These are phyloP conservation scores for Anniella stebbinsi DNA, from an alignment of 2,797 vertebrate genomes.

Conservation along the genomic window DNA sequence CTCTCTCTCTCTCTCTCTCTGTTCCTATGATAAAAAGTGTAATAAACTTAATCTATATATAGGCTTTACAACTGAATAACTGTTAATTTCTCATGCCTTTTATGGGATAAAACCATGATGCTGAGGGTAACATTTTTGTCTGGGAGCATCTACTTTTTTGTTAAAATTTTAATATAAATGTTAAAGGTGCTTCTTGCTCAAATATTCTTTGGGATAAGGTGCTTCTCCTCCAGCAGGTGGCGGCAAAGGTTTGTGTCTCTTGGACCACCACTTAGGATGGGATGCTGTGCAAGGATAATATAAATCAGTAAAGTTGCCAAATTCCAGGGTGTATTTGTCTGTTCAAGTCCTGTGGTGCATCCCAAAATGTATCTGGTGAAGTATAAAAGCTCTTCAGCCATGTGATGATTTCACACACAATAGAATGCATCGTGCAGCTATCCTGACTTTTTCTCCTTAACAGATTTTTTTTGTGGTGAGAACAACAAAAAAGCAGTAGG, in stretches of 20 bases:
- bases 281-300: background rate
- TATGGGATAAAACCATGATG: background rate
- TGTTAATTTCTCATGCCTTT: background rate
- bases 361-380: background rate
- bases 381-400: background rate
- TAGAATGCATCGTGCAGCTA: too few relatives aligned
- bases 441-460: too few relatives aligned
- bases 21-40: background rate
- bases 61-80: background rate
- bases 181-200: background rate
- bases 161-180: background rate
- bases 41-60: background rate
- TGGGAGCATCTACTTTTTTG: background rate
- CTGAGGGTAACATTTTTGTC: background rate
- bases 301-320: background rate
- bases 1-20: too few relatives aligned
- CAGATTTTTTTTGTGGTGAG: too few relatives aligned
- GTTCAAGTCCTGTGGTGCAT: background rate
- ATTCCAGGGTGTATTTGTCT: background rate
- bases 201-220: background rate
- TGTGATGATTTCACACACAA: background rate
- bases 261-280: background rate
- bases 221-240: constrained; percentile 75
- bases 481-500: too few relatives aligned
- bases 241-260: constrained; percentile 44